Conservation (phyloP, 2,797 vertebrate species). For the Morelia viridis region DNA sequence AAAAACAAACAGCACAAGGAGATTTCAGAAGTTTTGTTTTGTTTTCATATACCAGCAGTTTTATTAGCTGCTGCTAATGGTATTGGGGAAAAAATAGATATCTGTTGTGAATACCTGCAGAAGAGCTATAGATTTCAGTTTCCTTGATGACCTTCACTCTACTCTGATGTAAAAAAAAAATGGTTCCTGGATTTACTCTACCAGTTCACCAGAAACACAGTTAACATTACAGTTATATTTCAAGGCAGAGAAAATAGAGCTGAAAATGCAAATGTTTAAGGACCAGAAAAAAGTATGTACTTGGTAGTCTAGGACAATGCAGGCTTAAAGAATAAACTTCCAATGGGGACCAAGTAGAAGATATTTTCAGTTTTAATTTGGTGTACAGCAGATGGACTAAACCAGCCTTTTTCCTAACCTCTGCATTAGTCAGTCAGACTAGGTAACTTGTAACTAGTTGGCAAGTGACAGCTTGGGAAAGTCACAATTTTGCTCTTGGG, state of each 20-base stretch:
- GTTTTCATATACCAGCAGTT: not conserved
- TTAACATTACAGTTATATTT: not conserved
- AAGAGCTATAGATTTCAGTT: not conserved
- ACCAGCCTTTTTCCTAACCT: conserved; percentile 28
- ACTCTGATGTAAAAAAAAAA: not conserved
- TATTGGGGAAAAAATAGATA: not conserved
- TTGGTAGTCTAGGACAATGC: not conserved
- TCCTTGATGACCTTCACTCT: not conserved
- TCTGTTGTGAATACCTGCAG: not conserved
- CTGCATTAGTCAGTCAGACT: conserved; percentile 26
- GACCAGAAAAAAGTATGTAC: not conserved
- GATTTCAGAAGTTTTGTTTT: not conserved
- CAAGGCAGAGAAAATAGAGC: not conserved
- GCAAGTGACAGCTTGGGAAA: conserved; percentile 38
- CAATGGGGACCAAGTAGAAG: accelerated
- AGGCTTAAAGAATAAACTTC: conserved; percentile 9
- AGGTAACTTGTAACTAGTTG: conserved; percentile 46
- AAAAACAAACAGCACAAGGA: not conserved
- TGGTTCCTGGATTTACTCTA: not conserved
- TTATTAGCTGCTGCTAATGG: not conserved
- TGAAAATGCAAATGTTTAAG: not conserved
- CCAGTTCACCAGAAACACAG: not conserved
- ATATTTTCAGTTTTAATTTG: not conserved
- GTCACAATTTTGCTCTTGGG: conserved; percentile 33
- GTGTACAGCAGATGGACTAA: conserved; percentile 33